Evolutionary conservation across 2,888 invertebrate genomes (phyloP), one percentile per base, ranked within the genome.

Genomic region (Apotomis turbidana): DNA sequence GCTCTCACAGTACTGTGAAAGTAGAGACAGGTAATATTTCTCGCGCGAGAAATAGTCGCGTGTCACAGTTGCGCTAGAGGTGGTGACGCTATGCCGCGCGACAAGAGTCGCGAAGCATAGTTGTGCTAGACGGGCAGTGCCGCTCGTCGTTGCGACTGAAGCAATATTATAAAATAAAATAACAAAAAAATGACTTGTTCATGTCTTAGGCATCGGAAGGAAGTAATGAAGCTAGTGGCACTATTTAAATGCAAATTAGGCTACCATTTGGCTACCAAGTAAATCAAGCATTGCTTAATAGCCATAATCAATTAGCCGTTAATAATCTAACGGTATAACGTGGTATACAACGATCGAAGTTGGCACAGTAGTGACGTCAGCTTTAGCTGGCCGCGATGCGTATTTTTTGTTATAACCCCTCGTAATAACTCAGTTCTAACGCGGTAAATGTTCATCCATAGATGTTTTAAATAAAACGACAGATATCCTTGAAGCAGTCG

Each of bases 401-500:
- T 9, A 52, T 57, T 66, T 64, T 57, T 58, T 70, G 27, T 58
- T 38, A 57, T 38, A 41, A 49, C 36, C 38, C 38, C 27, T 59
- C 44, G 46, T 61, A 61, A 67, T 61, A 71, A 62, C 51, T n/a
- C 55, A 4, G 60, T 55, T 59, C 52, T 38, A 38, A 55, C 46
- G 66, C 55, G 46, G 13, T 27, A 67, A 51, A 54, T 51, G 58
- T 71, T 61, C 49, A 49, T 68, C 57, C 54, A 41, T 60, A 51
- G n/a, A 54, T 58, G 68, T 41, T 78, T 78, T 76, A 78, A 79
- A 82, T 71, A 74, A 59, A 51, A 68, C 81, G 81, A 83, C 55
- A 49, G 27, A 68, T 81, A 86, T 85, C 89, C 88, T 90, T 90
- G 88, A 87, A 86, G 76, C 82, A 85, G 83, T 89, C 87, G 88